Base-by-base conservation (phyloP, 2,797 vertebrate genomes). In the Lerista edwardsae region DNA sequence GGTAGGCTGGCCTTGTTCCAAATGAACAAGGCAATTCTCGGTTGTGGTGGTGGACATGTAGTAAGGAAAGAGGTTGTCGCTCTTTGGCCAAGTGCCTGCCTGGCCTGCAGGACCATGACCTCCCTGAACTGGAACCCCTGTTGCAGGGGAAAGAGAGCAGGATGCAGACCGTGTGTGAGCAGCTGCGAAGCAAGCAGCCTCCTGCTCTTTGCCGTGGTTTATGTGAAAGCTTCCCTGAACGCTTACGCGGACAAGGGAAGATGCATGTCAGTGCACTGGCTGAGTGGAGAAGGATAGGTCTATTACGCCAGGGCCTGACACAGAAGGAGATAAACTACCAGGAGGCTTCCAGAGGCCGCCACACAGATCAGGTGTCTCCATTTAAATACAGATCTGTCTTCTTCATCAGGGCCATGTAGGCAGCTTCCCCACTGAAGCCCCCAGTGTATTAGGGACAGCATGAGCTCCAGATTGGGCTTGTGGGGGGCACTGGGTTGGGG, bases 221-320 rank as follows among this genome's bases (percentile, higher is more conserved):
- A 85, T 36, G 51, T 5, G 23, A 68, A 80, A 75, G 47, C 47
- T 34, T 62, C 72, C 71, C 36, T 80, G 72, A 62, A 57, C 68
- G 73, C 62, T 83, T 83, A 82, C 81, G 31, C 62, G 8, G 0
- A 29, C 80, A 79, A 84, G 79, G 31, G 71, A 80, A 27, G 59
- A 67, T 55, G 65, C 6, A 15, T 77, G 77, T 78, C 90, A 80
- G 57, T 0, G 14, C 25, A 34, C 47, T 68, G 73, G 39, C 88
- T 91, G 84, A 55, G 82, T 31, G 87, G 84, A 92, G 89, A 93
- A 89, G 83, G 88, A 89, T 17, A 57, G 88, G 59, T 41, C 36
- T 39, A 44, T 90, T 86, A 90, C 83, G 80, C 90, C 91, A 83
- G 92, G 88, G 87, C 89, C 90, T 89, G 86, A 84, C 78, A 73